phyloP scores from a whole-genome alignment of 2,113 vertebrate species.

The Tapirus terrestris region DNA sequence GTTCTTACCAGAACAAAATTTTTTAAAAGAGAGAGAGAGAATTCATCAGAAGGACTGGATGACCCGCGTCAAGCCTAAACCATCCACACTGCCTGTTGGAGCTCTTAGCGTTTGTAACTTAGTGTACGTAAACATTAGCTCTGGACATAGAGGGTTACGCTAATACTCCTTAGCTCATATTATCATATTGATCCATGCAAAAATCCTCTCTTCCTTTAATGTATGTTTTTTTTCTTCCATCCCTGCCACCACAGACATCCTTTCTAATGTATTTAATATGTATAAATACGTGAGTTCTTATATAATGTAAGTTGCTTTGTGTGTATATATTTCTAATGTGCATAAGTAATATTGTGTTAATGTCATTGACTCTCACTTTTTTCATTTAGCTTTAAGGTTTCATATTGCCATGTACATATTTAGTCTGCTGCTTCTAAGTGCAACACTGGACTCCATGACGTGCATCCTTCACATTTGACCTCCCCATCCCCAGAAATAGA shows the following conservation, averaged over 20 bases:
- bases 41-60: background rate
- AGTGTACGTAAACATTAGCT: background rate
- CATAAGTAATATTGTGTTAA: background rate
- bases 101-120: background rate
- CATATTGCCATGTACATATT: background rate
- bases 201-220: background rate
- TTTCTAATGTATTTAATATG: background rate
- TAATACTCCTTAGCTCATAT: background rate
- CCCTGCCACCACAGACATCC: background rate
- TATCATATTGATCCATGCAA: background rate
- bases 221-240: background rate
- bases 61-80: background rate
- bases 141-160: background rate
- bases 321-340: background rate
- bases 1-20: background rate
- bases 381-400: background rate
- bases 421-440: background rate
- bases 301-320: background rate
- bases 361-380: background rate
- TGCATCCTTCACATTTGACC: background rate
- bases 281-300: background rate
- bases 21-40: background rate
- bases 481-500: background rate
- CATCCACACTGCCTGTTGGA: background rate
- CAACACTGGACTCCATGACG: background rate